Evolutionary conservation across 2,888 invertebrate genomes (phyloP).

Genomic region (Sarcophaga variegata): DNA sequence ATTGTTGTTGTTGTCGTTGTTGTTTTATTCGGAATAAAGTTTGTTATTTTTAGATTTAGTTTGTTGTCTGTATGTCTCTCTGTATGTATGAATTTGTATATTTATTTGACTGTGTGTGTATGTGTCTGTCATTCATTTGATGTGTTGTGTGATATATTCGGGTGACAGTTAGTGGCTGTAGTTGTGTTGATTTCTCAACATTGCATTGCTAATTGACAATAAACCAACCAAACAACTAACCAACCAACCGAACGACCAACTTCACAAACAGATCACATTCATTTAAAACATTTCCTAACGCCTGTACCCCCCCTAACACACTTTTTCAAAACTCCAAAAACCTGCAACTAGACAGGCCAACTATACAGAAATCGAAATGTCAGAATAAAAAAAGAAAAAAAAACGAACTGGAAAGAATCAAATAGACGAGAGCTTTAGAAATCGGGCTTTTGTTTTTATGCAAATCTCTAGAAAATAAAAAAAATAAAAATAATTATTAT

Average conservation of each 20-base stretch:
- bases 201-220: constrained; percentile 66
- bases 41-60: constrained; percentile 24
- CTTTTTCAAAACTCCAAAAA: constrained; percentile 4
- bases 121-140: neutral
- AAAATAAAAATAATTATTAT: constrained; percentile 42
- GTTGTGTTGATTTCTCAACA: constrained; percentile 49
- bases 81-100: neutral
- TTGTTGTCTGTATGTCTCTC: neutral
- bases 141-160: neutral
- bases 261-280: constrained; percentile 65
- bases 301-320: no score
- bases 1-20: neutral
- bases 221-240: constrained; percentile 34
- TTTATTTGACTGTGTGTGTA: constrained; percentile 1
- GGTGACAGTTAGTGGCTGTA: neutral
- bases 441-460: constrained; percentile 60
- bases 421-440: constrained; percentile 51
- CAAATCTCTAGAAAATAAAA: constrained; percentile 44
- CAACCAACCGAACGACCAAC: constrained; percentile 53
- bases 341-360: neutral
- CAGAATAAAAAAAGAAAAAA: neutral
- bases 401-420: constrained; percentile 34
- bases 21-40: constrained; percentile 17
- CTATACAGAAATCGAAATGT: neutral
- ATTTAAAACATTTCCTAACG: constrained; percentile 35